A percentile compares a stretch with the other conserved stretches of the same genome.
Evolutionary conservation across 2,888 invertebrate genomes (phyloP).

Genomic region (Nemapogon koenigi): DNA sequence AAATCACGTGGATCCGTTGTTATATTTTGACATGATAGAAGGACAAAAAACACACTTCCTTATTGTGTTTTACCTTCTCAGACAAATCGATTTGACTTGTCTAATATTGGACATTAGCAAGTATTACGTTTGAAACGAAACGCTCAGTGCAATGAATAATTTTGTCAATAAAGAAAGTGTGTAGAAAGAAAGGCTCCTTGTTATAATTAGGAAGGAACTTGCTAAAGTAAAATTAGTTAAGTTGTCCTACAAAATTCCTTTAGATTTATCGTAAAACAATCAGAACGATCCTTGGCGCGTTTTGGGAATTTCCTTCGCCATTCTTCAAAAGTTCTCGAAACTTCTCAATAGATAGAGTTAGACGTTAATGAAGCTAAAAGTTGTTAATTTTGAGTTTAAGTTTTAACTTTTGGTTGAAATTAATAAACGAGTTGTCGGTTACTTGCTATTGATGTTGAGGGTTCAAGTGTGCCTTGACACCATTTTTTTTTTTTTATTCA

Average conservation of each 20-base stretch:
- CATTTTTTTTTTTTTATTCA: too few species aligned
- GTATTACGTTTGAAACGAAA: too few species aligned
- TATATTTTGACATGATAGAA: too few species aligned
- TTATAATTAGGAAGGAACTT: slow-evolving; percentile 2
- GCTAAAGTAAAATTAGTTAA: slow-evolving; percentile 25
- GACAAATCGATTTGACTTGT: too few species aligned
- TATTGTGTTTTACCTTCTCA: too few species aligned
- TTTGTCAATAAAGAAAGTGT: too few species aligned
- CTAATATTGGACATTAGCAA: too few species aligned
- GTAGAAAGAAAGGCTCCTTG: too few species aligned
- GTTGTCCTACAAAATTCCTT: slow-evolving; percentile 27
- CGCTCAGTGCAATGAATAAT: too few species aligned
- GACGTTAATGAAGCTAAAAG: slow-evolving; percentile 38
- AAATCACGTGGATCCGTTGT: too few species aligned
- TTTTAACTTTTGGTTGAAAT: slow-evolving; percentile 16
- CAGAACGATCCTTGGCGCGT: slow-evolving; percentile 19
- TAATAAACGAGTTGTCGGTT: slow-evolving; percentile 8
- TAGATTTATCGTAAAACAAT: slow-evolving; percentile 41
- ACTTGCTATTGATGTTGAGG: slow-evolving; percentile 6
- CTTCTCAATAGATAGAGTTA: slow-evolving; percentile 36
- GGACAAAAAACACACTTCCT: too few species aligned
- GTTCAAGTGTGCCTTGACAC: too few species aligned
- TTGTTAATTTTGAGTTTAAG: slow-evolving; percentile 34
- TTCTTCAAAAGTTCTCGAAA: slow-evolving; percentile 12
- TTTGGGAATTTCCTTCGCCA: slow-evolving; percentile 3